Evolutionary conservation across 2,113 vertebrate genomes (phyloP), one percentile per base, ranked within the genome.

Genomic region (Erinaceus europaeus): DNA sequence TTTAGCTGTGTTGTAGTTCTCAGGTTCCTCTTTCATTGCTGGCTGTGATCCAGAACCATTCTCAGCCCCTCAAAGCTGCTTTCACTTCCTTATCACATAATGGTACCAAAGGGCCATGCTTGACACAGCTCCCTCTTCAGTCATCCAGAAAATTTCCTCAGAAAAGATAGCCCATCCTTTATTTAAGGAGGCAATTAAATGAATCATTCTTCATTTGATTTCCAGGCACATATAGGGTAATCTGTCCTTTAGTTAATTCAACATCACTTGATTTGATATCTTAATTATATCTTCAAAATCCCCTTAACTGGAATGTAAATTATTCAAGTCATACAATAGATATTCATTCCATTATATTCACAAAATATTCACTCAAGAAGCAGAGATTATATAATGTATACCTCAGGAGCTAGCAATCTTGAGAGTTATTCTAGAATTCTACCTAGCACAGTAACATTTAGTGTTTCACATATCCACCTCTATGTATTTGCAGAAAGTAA

Each of bases 21-120:
- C 8, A 9, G 38, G 6, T 25, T 46, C 42, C 27, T 27, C 4
- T 50, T 55, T 25, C 25, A 57, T 52, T 36, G 11, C 13, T 59
- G 27, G 2, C 21, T 69, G 6, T 57, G 25, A 36, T 50, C 18
- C 27, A 38, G 46, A 29, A 6, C n/a, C 9, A 5, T 4, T 29
- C 25, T 61, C n/a, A 18, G 10, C 40, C 36, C 15, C 38, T 36
- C 13, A n/a, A 62, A 69, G 25, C 48, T 9, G 3, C 40, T 59
- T 20, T 18, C 3, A n/a, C 1, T 21, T n/a, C 25, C 14, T 29
- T 1, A 34, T 2, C 36, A 40, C 11, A 12, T 5, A 14, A 6
- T 4, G n/a, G n/a, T n/a, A n/a, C n/a, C n/a, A n/a, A n/a, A n/a
- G n/a, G n/a, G n/a, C 10, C 20, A 68, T 21, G 14, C 53, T 36